Conservation (phyloP, 2,888 invertebrate species). For the Cotesia congregata region DNA sequence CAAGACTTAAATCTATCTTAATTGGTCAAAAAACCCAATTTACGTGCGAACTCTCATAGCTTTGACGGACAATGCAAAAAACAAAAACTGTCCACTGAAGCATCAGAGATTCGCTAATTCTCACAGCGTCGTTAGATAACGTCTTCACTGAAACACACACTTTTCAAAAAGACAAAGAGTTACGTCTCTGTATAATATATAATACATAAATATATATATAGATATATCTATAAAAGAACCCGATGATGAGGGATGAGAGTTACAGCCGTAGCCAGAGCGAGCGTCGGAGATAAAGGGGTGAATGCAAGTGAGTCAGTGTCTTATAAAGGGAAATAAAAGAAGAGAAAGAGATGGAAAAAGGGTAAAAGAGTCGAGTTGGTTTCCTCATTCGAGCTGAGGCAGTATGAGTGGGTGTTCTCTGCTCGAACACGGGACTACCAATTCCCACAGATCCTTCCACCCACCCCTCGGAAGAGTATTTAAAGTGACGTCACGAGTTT, state of each 20-base stretch:
- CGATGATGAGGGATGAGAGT: conserved; percentile 22
- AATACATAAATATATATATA: conserved; percentile 15
- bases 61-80: not conserved
- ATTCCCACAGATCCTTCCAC: conserved; percentile 55
- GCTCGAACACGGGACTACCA: conserved; percentile 53
- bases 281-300: conserved; percentile 21
- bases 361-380: not conserved
- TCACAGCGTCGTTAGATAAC: conserved; percentile 64
- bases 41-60: no score
- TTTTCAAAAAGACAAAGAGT: not conserved
- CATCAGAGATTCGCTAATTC: conserved; percentile 61
- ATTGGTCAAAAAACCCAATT: no score
- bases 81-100: conserved; percentile 15
- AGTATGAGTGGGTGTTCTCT: conserved; percentile 42
- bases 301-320: conserved; percentile 35
- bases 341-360: conserved; percentile 39
- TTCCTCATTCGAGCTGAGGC: not conserved
- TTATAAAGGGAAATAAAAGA: conserved; percentile 35
- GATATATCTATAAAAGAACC: conserved; percentile 4
- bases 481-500: conserved; percentile 66
- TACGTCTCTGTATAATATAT: not conserved
- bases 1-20: no score
- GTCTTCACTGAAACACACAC: conserved; percentile 38
- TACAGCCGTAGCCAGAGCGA: conserved; percentile 16
- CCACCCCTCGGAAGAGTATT: conserved; percentile 60